phyloP scores from a whole-genome alignment of 2,888 invertebrate genomes.

The Drosophila ustulata region DNA sequence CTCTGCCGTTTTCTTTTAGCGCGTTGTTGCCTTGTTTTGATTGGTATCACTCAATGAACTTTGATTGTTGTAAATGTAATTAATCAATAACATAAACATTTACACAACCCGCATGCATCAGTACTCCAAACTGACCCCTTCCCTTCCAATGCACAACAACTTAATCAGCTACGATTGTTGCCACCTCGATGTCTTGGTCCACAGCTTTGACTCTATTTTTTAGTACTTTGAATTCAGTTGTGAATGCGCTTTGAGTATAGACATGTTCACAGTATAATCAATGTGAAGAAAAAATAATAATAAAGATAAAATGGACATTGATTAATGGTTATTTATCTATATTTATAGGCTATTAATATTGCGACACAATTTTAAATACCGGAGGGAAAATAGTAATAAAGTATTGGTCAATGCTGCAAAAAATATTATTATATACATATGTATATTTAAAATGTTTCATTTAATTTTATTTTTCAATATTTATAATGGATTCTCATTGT shows the following conservation, averaged over 20 bases:
- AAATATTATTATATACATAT: no score
- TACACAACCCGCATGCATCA: conserved; percentile 54
- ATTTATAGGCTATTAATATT: no score
- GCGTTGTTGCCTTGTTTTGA: conserved; percentile 76
- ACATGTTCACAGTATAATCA: neutral
- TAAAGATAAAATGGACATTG: no score
- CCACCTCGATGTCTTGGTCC: conserved; percentile 1
- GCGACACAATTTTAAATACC: no score
- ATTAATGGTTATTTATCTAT: no score
- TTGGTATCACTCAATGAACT: conserved; percentile 81
- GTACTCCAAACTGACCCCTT: neutral
- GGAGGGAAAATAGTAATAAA: no score
- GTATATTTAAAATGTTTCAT: no score
- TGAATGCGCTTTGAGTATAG: neutral
- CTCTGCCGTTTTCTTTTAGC: conserved; percentile 31
- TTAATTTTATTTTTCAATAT: no score
- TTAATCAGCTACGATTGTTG: conserved; percentile 67
- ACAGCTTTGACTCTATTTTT: neutral
- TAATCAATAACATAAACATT: conserved; percentile 79
- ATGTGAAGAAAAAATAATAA: no score
- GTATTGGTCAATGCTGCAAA: no score
- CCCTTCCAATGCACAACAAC: conserved; percentile 26
- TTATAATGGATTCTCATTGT: no score
- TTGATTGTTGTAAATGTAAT: conserved; percentile 80
- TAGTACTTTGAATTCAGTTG: neutral